Conservation (phyloP, 2,888 invertebrate species). For the Timema cristinae region DNA sequence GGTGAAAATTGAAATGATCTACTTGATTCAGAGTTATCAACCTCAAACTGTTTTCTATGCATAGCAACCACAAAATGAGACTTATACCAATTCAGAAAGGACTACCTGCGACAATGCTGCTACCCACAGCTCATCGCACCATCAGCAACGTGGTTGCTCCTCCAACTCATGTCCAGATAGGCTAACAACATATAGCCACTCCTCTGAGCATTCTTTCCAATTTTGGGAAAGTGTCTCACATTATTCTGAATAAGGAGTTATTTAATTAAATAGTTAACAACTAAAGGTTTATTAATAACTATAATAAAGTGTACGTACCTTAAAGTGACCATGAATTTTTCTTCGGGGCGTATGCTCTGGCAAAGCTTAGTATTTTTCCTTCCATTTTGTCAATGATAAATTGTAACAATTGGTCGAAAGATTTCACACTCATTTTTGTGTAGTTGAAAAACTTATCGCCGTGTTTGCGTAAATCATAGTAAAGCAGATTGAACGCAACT, state of each 20-base stretch:
- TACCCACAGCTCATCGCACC: neutral
- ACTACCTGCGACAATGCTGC: neutral
- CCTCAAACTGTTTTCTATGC: no score
- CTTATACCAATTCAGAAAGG: no score
- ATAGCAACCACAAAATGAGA: no score
- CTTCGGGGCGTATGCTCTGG: slow-evolving; percentile 1
- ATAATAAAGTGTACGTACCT: neutral
- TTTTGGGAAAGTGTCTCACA: no score
- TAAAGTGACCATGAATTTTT: no score
- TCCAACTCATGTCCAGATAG: neutral
- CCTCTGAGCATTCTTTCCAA: no score
- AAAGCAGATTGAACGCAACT: slow-evolving; percentile 10
- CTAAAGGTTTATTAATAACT: no score
- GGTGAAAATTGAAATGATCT: neutral
- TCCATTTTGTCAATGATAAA: neutral
- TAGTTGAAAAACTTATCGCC: slow-evolving; percentile 17
- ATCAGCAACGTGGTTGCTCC: neutral
- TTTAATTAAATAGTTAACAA: no score
- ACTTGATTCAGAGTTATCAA: slow-evolving; percentile 7
- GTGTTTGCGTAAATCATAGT: slow-evolving; percentile 12
- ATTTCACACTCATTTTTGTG: slow-evolving; percentile 15
- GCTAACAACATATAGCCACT: no score
- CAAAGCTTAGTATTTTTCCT: no score
- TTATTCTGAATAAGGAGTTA: no score
- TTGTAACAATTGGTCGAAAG: slow-evolving; percentile 6